Evolutionary conservation across 1,140 invertebrate genomes (phyloP), one percentile per base, ranked within the genome.

Genomic region (Pseudoatta argentina): DNA sequence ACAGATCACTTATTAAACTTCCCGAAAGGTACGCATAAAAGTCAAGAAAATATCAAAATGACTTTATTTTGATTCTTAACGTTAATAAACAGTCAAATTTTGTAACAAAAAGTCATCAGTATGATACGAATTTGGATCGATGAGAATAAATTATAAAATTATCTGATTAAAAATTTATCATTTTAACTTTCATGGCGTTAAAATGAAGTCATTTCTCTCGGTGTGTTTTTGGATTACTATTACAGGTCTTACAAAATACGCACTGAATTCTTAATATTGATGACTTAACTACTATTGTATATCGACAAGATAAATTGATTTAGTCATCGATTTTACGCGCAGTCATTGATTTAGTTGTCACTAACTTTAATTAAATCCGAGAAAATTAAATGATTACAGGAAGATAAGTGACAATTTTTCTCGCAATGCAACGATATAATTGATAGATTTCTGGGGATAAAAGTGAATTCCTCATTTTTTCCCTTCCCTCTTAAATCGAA

Each of bases 261-360:
- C 30, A 66, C 63, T 64, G 34, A 10, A n/a, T 30, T 66, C 8
- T 21, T 30, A 27, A 16, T 55, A 24, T 53, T n/a, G 48, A 12
- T 30, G 27, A 63, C 14, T 63, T 30, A 63, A 30, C 14, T 39
- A 24, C 12, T 21, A 6, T 16, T n/a, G 30, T 39, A 2, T 59
- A 21, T 44, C 34, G 21, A 61, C 30, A 48, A 75, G 57, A 69
- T 79, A 69, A 79, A 16, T 39, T 14, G 27, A 79, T 34, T 34
- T 55, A n/a, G 67, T n/a, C 14, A n/a, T 64, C 5, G 27, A 18
- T 1, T 82, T 72, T 30, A 57, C 64, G 5, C n/a, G 55, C 21
- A 21, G 0, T 57, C 2, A 34, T 48, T n/a, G 10, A 27, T 51
- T 21, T 21, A 24, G 10, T 69, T 69, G 4, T 78, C 12, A 16